Evolutionary conservation across 2,113 vertebrate genomes (phyloP).

Genomic region (Phylloscopus trochiloides): DNA sequence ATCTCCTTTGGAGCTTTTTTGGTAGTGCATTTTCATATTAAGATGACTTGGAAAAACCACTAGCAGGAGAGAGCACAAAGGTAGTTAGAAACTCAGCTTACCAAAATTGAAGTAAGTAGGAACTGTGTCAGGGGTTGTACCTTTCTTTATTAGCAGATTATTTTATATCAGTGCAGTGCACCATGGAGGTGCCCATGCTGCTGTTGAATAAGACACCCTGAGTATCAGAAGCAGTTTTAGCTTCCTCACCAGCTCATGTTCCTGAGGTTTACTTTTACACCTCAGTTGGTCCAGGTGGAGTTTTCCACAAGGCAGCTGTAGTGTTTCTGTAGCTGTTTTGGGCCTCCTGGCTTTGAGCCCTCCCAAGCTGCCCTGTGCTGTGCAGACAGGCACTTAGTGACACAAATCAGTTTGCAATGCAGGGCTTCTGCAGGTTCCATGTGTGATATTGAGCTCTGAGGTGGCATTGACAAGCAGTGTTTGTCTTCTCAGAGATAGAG

Average conservation of each 20-base stretch:
- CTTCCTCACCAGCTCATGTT: neutral
- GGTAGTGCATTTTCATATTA: neutral
- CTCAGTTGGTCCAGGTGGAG: neutral
- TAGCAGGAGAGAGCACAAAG: neutral
- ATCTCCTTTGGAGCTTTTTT: neutral
- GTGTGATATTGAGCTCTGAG: neutral
- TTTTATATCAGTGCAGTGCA: neutral
- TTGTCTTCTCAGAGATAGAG: slow-evolving; percentile 9
- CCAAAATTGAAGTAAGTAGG: neutral
- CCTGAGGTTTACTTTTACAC: neutral
- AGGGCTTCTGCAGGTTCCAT: neutral
- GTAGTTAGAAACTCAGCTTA: neutral
- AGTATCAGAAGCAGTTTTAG: neutral
- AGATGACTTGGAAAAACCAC: neutral
- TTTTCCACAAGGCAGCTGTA: neutral
- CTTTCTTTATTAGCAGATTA: neutral
- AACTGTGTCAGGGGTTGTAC: neutral
- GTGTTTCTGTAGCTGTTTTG: neutral
- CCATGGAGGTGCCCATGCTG: neutral
- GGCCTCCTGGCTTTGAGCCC: neutral
- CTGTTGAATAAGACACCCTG: neutral
- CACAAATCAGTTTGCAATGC: neutral
- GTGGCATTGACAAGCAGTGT: slow-evolving; percentile 36
- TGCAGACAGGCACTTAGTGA: neutral
- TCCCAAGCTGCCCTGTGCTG: neutral